A percentile compares a stretch with the other conserved stretches of the same genome.
Evolutionary conservation across 2,797 vertebrate genomes (phyloP).

Genomic region (Iguana delicatissima): DNA sequence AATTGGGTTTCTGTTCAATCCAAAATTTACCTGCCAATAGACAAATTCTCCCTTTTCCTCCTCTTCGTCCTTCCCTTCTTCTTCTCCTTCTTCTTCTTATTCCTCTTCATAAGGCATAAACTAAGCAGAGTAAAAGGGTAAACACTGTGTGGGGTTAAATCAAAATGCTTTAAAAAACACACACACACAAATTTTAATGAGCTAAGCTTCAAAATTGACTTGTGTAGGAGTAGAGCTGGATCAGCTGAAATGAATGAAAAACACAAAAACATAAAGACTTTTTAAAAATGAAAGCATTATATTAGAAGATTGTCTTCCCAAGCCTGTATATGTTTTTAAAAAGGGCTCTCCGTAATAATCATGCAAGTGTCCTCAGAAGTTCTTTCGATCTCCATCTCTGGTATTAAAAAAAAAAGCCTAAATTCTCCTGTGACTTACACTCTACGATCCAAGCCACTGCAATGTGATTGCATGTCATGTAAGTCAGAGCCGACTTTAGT

Average conservation of each 20-base stretch:
- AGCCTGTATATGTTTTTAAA: neutral
- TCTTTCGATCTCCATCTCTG: neutral
- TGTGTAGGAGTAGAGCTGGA: neutral
- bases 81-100: neutral
- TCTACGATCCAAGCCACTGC: slow-evolving; percentile 35
- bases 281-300: slow-evolving; percentile 2
- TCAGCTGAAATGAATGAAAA: neutral
- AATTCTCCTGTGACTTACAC: slow-evolving; percentile 29
- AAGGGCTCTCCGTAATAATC: slow-evolving; percentile 49
- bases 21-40: neutral
- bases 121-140: neutral
- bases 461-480: slow-evolving; percentile 55
- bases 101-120: neutral
- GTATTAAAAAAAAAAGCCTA: slow-evolving; percentile 23
- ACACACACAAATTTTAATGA: neutral
- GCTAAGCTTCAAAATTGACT: slow-evolving; percentile 25
- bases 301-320: slow-evolving; percentile 18
- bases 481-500: slow-evolving; percentile 67
- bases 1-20: neutral
- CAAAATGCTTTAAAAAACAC: neutral
- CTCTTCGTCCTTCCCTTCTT: neutral
- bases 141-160: neutral
- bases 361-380: slow-evolving; percentile 23
- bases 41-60: neutral
- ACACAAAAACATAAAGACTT: neutral